Percentiles rank a stretch among this genome's conserved stretches.
phyloP scores from a whole-genome alignment of 2,888 invertebrate genomes.

The Philonicus albiceps region DNA sequence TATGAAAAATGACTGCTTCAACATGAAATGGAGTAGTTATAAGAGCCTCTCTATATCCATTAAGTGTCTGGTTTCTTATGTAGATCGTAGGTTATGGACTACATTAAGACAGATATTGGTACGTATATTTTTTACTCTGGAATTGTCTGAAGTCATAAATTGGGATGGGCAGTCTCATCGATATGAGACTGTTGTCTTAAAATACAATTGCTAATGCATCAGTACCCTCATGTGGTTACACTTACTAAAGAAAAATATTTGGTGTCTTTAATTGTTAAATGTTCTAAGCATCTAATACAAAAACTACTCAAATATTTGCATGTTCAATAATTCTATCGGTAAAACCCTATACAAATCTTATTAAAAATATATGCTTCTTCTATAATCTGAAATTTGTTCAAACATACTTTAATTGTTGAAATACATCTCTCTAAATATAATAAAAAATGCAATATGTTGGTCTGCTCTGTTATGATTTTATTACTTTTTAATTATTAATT shows the following conservation, averaged over 20 bases:
- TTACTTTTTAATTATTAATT: neutral
- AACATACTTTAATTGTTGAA: conserved; percentile 24
- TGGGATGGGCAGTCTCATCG: neutral
- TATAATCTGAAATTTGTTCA: conserved; percentile 33
- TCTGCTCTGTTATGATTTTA: conserved; percentile 18
- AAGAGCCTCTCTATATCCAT: conserved; percentile 16
- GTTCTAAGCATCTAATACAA: conserved; percentile 35
- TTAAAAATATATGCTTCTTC: conserved; percentile 31
- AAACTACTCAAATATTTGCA: conserved; percentile 23
- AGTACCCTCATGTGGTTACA: conserved; percentile 1
- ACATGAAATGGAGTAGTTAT: conserved; percentile 34
- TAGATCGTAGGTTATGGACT: conserved; percentile 8
- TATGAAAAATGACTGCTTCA: conserved; percentile 13
- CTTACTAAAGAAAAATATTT: conserved; percentile 21
- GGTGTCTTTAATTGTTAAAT: conserved; percentile 32
- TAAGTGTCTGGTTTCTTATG: neutral
- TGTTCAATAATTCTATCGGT: conserved; percentile 30
- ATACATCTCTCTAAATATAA: conserved; percentile 36
- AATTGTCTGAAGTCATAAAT: neutral
- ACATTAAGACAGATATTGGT: conserved; percentile 12
- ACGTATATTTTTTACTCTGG: conserved; percentile 19
- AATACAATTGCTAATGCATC: neutral
- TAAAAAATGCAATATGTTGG: conserved; percentile 30
- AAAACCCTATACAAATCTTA: conserved; percentile 42
- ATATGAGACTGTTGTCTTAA: neutral